Percentiles rank a stretch among this genome's conserved stretches.
These are phyloP conservation scores for Halcyon smyrnensis DNA, from an alignment of 2,797 vertebrate species.

Conservation along the genomic window DNA sequence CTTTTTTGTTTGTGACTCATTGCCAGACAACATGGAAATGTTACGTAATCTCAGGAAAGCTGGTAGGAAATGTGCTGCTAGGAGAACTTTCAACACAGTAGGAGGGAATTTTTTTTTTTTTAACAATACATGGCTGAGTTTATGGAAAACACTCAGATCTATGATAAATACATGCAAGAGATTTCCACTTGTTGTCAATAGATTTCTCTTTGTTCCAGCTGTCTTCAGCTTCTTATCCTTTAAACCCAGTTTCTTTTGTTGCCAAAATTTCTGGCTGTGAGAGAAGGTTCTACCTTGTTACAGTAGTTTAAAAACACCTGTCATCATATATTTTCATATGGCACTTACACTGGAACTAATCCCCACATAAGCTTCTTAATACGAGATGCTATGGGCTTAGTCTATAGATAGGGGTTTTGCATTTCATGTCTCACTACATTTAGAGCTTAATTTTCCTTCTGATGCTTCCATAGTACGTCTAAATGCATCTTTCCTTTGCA, in stretches of 20 bases:
- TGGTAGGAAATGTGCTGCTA: not conserved
- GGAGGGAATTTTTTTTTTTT: not conserved
- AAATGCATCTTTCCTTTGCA: not conserved
- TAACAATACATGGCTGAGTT: not conserved
- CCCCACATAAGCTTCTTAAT: slow-evolving; percentile 38
- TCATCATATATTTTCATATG: slow-evolving; percentile 56
- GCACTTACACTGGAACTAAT: slow-evolving; percentile 65
- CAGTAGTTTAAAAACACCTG: slow-evolving; percentile 67
- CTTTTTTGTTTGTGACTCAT: not conserved
- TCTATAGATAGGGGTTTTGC: not conserved
- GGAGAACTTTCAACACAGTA: not conserved
- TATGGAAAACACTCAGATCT: not conserved
- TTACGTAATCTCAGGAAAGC: not conserved
- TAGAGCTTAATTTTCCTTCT: slow-evolving; percentile 21
- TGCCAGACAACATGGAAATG: not conserved
- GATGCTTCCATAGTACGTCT: not conserved
- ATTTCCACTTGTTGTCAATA: slow-evolving; percentile 17
- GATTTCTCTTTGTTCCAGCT: slow-evolving; percentile 52
- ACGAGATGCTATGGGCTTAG: not conserved
- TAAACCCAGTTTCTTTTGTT: slow-evolving; percentile 32
- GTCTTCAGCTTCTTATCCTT: slow-evolving; percentile 42
- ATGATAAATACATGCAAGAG: not conserved
- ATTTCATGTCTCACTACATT: slow-evolving; percentile 36
- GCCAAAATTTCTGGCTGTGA: slow-evolving; percentile 13
- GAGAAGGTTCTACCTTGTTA: slow-evolving; percentile 53